A percentile compares a stretch with the other conserved stretches of the same genome.
These are phyloP conservation scores for Cyclophora punctaria DNA, from an alignment of 2,888 invertebrate species.

Conservation along the genomic window DNA sequence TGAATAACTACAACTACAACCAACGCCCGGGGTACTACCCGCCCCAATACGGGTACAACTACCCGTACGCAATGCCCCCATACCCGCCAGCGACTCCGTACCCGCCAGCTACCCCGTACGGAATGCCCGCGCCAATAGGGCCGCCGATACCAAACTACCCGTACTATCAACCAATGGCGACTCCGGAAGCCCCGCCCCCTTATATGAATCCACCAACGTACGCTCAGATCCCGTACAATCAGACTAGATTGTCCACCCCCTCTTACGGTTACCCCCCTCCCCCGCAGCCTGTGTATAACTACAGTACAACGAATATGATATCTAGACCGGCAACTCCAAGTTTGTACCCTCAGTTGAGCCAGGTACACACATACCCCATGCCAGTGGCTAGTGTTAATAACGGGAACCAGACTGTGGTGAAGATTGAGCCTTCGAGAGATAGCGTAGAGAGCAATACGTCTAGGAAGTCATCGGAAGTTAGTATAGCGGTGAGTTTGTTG, in stretches of 20 bases:
- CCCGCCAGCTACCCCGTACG: constrained; percentile 45
- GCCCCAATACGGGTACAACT: constrained; percentile 42
- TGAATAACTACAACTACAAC: constrained; percentile 61
- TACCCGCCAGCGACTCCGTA: constrained; percentile 51
- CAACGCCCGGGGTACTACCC: constrained; percentile 51
- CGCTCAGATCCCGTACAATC: constrained; percentile 46
- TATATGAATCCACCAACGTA: constrained; percentile 43
- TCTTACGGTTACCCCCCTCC: constrained; percentile 47
- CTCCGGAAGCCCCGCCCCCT: constrained; percentile 31
- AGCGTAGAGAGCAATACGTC: constrained; percentile 39
- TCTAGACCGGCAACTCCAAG: constrained; percentile 47
- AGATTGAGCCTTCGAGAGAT: constrained; percentile 40
- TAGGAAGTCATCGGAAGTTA: constrained; percentile 53
- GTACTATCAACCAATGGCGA: constrained; percentile 35
- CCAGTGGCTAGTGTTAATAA: constrained; percentile 14
- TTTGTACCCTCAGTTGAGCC: constrained; percentile 51
- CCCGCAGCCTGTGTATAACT: constrained; percentile 43
- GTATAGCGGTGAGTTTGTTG: constrained; percentile 21
- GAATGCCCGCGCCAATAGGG: constrained; percentile 39
- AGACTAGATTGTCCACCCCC: constrained; percentile 58
- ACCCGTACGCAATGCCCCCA: constrained; percentile 44
- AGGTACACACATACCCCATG: constrained; percentile 44
- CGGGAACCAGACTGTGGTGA: constrained; percentile 25
- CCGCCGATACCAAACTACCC: constrained; percentile 35
- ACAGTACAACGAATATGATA: constrained; percentile 61